Percentiles rank a stretch among this genome's conserved stretches.
These are phyloP conservation scores for Hyposoter didymator DNA, from an alignment of 2,888 invertebrate species.

Conservation along the genomic window DNA sequence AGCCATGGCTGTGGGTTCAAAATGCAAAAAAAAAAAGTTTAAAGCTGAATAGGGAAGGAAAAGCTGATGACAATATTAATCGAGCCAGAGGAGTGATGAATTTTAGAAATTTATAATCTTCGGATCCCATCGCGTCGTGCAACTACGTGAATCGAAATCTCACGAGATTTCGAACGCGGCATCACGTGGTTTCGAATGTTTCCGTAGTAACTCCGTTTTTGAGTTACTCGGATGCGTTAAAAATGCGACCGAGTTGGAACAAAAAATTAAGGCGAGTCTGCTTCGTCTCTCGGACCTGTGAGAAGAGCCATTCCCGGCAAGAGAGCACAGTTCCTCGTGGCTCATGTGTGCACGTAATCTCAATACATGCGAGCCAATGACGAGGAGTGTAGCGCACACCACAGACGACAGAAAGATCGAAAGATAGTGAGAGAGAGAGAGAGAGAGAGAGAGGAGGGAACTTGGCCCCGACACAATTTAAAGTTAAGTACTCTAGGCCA, in stretches of 20 bases:
- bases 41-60: no score
- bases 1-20: no score
- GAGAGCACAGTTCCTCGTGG: constrained; percentile 7
- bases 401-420: background rate
- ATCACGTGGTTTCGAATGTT: background rate
- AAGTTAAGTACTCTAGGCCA: constrained; percentile 68
- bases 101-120: background rate
- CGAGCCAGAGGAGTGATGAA: no score
- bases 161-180: background rate
- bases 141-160: background rate
- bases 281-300: background rate
- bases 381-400: constrained; percentile 2
- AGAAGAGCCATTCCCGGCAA: constrained; percentile 24
- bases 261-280: background rate
- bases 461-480: constrained; percentile 70
- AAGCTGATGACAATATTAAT: no score
- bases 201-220: background rate
- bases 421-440: background rate
- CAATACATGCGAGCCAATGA: background rate
- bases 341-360: background rate
- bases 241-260: background rate
- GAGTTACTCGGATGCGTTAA: background rate
- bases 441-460: constrained; percentile 29
- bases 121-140: background rate
- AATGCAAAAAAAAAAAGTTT: no score